Percentiles rank a stretch among this genome's conserved stretches.
These are phyloP conservation scores for Ceratosolen fusciceps DNA, from an alignment of 1,140 invertebrate genomes.

Conservation along the genomic window DNA sequence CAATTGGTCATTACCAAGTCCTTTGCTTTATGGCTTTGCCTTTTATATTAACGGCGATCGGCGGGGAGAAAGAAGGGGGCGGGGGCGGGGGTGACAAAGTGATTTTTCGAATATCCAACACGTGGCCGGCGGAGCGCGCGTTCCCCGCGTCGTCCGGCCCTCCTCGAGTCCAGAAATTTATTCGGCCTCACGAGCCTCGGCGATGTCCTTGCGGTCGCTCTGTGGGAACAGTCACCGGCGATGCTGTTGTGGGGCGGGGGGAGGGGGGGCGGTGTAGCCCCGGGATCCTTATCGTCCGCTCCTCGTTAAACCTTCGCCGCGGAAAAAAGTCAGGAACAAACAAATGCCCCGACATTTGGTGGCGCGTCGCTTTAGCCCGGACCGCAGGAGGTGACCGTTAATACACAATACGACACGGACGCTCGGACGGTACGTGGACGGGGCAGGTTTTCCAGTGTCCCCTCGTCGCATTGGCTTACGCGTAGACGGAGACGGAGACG, in stretches of 20 bases:
- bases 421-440: background rate
- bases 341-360: too few species aligned
- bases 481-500: background rate
- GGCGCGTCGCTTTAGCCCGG: too few species aligned
- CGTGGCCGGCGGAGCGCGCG: constrained; percentile 27
- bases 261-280: too few species aligned
- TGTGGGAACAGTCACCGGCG: constrained; percentile 57
- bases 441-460: background rate
- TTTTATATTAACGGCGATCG: background rate
- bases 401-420: too few species aligned
- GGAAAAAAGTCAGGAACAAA: too few species aligned
- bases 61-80: too few species aligned
- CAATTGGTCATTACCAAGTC: constrained; percentile 25
- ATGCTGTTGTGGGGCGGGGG: background rate
- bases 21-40: constrained; percentile 2
- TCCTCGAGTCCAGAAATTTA: constrained; percentile 55
- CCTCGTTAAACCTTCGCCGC: too few species aligned
- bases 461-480: background rate
- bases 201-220: constrained; percentile 29
- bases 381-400: too few species aligned
- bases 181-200: constrained; percentile 59
- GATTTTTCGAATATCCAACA: constrained; percentile 44
- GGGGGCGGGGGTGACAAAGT: too few species aligned
- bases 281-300: too few species aligned
- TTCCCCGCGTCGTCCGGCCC: background rate